Evolutionary conservation across 2,113 vertebrate species (phyloP), one percentile per base, ranked within the genome.

Genomic region (Oryctolagus cuniculus): DNA sequence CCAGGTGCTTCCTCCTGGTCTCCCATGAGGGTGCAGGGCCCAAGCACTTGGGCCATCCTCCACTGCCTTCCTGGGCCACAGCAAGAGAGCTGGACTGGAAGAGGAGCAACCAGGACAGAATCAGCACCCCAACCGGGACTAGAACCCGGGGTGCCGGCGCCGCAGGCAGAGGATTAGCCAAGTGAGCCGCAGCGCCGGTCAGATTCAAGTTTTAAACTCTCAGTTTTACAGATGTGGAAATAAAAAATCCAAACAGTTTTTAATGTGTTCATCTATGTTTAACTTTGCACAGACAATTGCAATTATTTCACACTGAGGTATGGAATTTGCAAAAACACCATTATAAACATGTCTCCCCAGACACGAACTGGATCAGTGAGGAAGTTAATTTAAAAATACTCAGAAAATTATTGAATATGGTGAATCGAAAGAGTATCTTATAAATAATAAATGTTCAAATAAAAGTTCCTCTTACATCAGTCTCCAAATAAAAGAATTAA

Each of bases 321-420:
- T 21, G 13, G 82, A 93, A 85, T 70, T 11, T 95, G 34, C 27
- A 95, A 27, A 96, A 90, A 67, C 55, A 58, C n/a, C 36, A 88
- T 53, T 81, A 85, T 4, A 85, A 82, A 79, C 3, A 25, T 25
- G 53, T 12, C 12, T 58, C 82, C 91, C 58, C n/a, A 69, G 74
- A 70, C 1, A 51, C 1, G 3, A 95, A 67, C 7, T 12, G 5
- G 7, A 72, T 63, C 67, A 85, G 38, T 44, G 17, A 49, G n/a
- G 92, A 80, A 51, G 61, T 34, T 83, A 29, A 83, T 74, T 53
- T 91, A 72, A 95, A 95, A 93, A 24, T 58, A 85, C 38, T 70
- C 44, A 87, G 29, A 64, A 94, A 94, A 81, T 70, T 87, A 74
- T 8, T 85, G 38, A 87, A 87, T 29, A 74, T 6, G 51, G 3